Evolutionary conservation across 1,140 invertebrate species (phyloP), one percentile per base, ranked within the genome.

Genomic region (Diuraphis noxia): DNA sequence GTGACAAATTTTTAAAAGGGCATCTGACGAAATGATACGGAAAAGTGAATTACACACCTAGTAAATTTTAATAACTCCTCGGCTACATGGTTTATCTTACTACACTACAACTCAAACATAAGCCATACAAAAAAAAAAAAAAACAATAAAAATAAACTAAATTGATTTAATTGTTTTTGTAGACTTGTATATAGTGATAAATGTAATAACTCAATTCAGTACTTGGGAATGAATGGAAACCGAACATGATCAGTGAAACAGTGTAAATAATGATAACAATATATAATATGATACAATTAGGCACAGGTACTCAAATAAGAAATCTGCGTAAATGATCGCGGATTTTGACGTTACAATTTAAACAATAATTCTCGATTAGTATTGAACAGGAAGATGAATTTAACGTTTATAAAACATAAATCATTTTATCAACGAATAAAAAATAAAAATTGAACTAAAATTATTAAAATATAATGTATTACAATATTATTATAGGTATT

Each of bases 41-140:
- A 88, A 88, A 88, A 63, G 13, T 88, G 86, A 63, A 88, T 63
- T 63, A 63, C 52, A 88, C 36, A 63, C 52, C 25, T 41, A 88
- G 52, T 88, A 40, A 7, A 63, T 63, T 88, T 41, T 88, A 88
- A 88, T 88, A 88, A 63, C 25, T 41, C 25, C 36, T 7, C 25
- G 46, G 2, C 21, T 36, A n/a, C n/a, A 85, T 52, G n/a, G 17
- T 46, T 85, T 85, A 30, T 41, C n/a, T 84, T 81, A 25, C 36
- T 25, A 77, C 17, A 43, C 41, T 30, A 43, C 46, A 49, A 19
- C 41, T 85, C 30, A 25, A 43, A 8, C 34, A 17, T 56, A 34
- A 17, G 21, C 34, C 36, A 23, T 9, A 21, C 34, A 30, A 36
- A 36, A 56, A 87, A 17, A 81, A 49, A 81, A 40, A 40, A 25